Percentiles rank a stretch among this genome's conserved stretches.
phyloP scores from a whole-genome alignment of 2,888 invertebrate genomes.

The Ypsolopha scabrella region DNA sequence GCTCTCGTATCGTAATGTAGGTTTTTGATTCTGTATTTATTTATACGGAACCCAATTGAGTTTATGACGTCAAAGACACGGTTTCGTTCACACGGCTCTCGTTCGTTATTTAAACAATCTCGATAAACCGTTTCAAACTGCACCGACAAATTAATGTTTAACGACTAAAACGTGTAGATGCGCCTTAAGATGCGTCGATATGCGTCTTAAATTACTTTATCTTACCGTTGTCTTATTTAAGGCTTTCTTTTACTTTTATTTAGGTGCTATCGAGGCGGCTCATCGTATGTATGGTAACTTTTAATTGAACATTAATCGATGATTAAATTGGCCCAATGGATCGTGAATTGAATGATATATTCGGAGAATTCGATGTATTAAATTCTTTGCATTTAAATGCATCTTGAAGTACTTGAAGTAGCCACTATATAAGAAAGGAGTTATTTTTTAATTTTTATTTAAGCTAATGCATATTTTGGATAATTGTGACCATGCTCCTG shows the following conservation, averaged over 20 bases:
- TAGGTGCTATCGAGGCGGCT: slow-evolving; percentile 15
- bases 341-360: no score
- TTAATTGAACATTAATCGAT: slow-evolving; percentile 2
- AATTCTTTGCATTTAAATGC: no score
- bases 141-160: slow-evolving; percentile 35
- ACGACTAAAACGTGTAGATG: slow-evolving; percentile 3
- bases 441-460: no score
- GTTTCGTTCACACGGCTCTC: background rate
- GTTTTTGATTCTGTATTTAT: no score
- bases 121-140: slow-evolving; percentile 16
- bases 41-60: background rate
- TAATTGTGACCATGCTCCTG: no score
- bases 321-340: background rate
- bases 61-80: background rate
- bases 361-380: no score
- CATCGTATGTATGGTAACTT: background rate
- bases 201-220: slow-evolving; percentile 18
- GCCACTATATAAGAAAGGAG: no score
- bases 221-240: slow-evolving; percentile 22
- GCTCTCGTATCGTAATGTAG: no score
- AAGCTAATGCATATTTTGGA: no score
- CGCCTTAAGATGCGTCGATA: background rate
- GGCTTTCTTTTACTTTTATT: slow-evolving; percentile 18
- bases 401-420: no score
- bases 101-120: background rate